Percentiles rank a stretch among this genome's conserved stretches.
phyloP scores from a whole-genome alignment of 2,888 invertebrate genomes.

The Diploptera punctata region DNA sequence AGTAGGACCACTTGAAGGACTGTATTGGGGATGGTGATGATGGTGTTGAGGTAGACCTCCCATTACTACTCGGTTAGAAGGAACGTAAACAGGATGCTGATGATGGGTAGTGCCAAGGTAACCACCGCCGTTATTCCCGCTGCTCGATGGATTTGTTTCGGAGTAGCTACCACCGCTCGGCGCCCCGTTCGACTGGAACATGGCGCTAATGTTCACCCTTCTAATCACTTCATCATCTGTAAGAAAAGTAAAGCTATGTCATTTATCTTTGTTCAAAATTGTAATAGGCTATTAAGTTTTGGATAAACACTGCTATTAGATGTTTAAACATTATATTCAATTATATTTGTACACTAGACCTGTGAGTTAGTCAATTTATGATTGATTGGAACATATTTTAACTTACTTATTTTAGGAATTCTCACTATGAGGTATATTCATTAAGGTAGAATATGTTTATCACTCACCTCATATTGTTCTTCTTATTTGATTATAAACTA shows the following conservation, averaged over 20 bases:
- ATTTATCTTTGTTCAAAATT: no score
- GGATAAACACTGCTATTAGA: no score
- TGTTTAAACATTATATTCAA: no score
- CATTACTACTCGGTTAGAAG: slow-evolving; percentile 64
- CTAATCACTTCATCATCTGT: slow-evolving; percentile 20
- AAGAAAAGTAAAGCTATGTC: background rate
- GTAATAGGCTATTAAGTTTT: no score
- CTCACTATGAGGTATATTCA: no score
- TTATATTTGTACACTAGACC: no score
- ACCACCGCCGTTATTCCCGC: slow-evolving; percentile 21
- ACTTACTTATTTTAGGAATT: no score
- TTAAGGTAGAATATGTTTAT: no score
- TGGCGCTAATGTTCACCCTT: background rate
- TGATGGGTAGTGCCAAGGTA: slow-evolving; percentile 24
- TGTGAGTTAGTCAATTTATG: no score
- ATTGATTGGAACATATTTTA: no score
- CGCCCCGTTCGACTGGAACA: slow-evolving; percentile 31
- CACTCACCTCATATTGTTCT: no score
- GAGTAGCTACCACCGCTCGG: slow-evolving; percentile 26
- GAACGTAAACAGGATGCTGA: slow-evolving; percentile 68
- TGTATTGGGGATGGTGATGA: slow-evolving; percentile 46
- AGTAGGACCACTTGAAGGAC: slow-evolving; percentile 51
- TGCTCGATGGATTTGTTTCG: slow-evolving; percentile 24
- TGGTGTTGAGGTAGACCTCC: slow-evolving; percentile 46
- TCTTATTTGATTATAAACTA: no score